phyloP scores from a whole-genome alignment of 2,797 vertebrate species.

The Morus bassanus region DNA sequence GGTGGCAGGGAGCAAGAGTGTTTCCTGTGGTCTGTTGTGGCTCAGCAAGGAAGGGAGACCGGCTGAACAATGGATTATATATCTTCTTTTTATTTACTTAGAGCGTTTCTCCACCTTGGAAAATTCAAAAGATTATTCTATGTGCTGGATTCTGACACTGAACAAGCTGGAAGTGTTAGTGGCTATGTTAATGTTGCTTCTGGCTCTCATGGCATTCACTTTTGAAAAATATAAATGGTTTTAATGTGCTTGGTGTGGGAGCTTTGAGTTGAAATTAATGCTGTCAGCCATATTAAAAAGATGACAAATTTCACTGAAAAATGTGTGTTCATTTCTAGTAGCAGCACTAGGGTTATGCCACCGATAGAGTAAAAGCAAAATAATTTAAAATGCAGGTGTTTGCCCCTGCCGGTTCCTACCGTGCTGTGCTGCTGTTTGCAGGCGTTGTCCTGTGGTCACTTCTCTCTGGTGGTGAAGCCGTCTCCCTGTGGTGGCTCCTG shows the following conservation, averaged over 20 bases:
- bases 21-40: fast-evolving
- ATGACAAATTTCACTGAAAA: background rate
- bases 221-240: background rate
- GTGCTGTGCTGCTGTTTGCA: background rate
- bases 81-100: background rate
- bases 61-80: background rate
- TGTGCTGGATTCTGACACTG: background rate
- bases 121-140: background rate
- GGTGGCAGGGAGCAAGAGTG: background rate
- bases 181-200: constrained; percentile 20
- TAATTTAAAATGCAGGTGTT: background rate
- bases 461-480: background rate
- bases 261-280: background rate
- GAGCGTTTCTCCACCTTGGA: background rate
- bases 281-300: background rate
- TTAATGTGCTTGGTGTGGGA: background rate
- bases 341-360: background rate
- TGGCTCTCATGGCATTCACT: background rate
- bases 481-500: background rate
- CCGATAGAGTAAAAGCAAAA: background rate
- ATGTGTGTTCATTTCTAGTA: background rate
- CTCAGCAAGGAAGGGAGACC: background rate
- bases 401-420: background rate
- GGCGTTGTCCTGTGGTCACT: background rate
- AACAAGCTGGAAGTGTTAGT: constrained; percentile 13